Evolutionary conservation across 1,140 invertebrate genomes (phyloP).

Genomic region (Calliopsis andreniformis): DNA sequence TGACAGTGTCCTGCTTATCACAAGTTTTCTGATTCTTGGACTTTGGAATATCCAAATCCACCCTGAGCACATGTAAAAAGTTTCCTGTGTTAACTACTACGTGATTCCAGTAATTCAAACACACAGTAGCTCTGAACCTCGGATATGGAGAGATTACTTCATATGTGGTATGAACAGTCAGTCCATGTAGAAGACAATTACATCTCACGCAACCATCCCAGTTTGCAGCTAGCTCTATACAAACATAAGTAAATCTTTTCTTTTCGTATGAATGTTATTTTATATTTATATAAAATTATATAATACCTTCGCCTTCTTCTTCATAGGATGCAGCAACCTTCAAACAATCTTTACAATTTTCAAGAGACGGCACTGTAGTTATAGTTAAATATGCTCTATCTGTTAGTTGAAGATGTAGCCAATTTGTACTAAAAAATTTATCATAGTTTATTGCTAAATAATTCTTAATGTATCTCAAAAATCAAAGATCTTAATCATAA

Average conservation of each 20-base stretch:
- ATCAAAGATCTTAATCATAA: conserved; percentile 26
- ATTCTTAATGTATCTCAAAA: background rate
- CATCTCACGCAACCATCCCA: conserved; percentile 83
- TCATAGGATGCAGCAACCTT: conserved; percentile 83
- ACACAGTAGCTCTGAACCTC: conserved; percentile 83
- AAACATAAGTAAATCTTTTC: background rate
- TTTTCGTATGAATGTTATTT: background rate
- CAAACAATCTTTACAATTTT: conserved; percentile 84
- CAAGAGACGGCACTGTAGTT: conserved; percentile 83
- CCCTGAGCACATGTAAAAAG: conserved; percentile 85
- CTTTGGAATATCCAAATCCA: conserved; percentile 80
- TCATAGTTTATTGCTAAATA: conserved; percentile 10
- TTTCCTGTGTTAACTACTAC: conserved; percentile 88
- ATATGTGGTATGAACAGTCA: conserved; percentile 87
- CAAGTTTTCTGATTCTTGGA: conserved; percentile 62
- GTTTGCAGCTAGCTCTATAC: conserved; percentile 82
- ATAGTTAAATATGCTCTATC: conserved; percentile 83
- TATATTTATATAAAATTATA: background rate
- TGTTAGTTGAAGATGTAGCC: conserved; percentile 74
- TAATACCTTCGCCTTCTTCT: conserved; percentile 82
- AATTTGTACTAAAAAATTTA: conserved; percentile 69
- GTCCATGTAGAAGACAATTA: conserved; percentile 85
- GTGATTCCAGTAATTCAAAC: conserved; percentile 84
- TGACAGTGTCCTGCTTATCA: conserved; percentile 72
- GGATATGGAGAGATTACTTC: conserved; percentile 87